Evolutionary conservation across 2,888 invertebrate species (phyloP), one percentile per base, ranked within the genome.

Genomic region (Agonopterix subpropinquella): DNA sequence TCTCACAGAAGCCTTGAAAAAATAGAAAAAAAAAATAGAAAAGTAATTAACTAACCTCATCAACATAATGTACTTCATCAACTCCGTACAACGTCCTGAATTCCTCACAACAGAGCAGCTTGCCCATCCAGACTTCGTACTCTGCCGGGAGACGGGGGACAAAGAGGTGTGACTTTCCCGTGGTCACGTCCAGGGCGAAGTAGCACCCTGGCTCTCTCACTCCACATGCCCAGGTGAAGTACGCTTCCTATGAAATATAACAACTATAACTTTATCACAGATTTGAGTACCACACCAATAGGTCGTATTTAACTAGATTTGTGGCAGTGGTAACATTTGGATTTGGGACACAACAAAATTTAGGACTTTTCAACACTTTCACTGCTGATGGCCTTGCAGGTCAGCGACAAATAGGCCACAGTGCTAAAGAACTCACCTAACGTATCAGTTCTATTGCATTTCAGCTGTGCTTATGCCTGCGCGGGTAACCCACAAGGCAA

Each of bases 41-140:
- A 39, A 28, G 28, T 5, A 28, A 37, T n/a, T 37, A 10, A 42
- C 37, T 67, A 80, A 95, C 94, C 90, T 95, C 91, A 75, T 96
- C 94, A 9, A 92, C 92, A 83, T 93, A 98, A 67, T 92, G 86
- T 1, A 95, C 95, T 70, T 95, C 91, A 70, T 97, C 94, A 8
- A 98, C 94, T 36, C 86, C 92, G 85, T 99, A 99, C 62, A 94
- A 92, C 2, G 90, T 77, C 66, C 91, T 92, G 73, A 96, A 96
- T 65, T 96, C 94, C 0, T 93, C 90, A 44, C 92, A 89, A 0
- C 90, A 81, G 4, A 92, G 89, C 39, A 98, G 88, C 50, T 92
- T 94, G 41, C 99, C 99, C 94, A 97, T 95, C 98, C 98, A 99
- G 11, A 97, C 92, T 48, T 94, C 95, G 81, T 98, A 98, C 46